Evolutionary conservation across 2,113 vertebrate species (phyloP).

Genomic region (Pitta sordida): DNA sequence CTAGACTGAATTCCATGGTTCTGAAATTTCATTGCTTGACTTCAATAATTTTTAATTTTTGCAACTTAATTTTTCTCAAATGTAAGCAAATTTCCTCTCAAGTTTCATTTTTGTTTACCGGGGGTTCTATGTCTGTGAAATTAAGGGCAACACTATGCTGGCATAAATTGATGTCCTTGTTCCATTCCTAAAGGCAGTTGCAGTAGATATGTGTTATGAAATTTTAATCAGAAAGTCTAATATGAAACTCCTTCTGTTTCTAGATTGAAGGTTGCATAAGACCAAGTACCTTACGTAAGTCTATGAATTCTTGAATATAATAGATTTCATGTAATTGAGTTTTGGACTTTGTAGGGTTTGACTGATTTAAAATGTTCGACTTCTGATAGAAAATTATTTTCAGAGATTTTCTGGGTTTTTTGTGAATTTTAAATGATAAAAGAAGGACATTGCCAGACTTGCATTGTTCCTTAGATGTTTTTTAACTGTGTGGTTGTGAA

Average conservation of each 20-base stretch:
- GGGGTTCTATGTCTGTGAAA: not conserved
- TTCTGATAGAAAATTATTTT: not conserved
- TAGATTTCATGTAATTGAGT: not conserved
- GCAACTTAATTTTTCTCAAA: not conserved
- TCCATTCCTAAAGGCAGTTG: not conserved
- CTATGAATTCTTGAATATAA: not conserved
- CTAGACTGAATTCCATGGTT: not conserved
- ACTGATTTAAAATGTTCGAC: not conserved
- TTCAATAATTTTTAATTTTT: not conserved
- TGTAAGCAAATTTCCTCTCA: not conserved
- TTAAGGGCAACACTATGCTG: not conserved
- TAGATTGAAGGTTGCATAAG: conserved; percentile 11
- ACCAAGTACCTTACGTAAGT: conserved; percentile 37
- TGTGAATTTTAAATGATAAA: not conserved
- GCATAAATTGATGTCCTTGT: not conserved
- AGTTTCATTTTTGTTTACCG: not conserved
- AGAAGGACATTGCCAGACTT: not conserved
- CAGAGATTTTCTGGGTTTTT: not conserved
- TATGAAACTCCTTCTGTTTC: not conserved
- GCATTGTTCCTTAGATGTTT: not conserved
- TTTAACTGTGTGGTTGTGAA: not conserved
- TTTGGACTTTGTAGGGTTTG: not conserved
- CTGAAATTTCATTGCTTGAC: not conserved
- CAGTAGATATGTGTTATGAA: not conserved
- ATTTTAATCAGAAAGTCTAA: not conserved